Base-by-base conservation (phyloP, 2,113 vertebrate genomes). In the Menidia beryllina region DNA sequence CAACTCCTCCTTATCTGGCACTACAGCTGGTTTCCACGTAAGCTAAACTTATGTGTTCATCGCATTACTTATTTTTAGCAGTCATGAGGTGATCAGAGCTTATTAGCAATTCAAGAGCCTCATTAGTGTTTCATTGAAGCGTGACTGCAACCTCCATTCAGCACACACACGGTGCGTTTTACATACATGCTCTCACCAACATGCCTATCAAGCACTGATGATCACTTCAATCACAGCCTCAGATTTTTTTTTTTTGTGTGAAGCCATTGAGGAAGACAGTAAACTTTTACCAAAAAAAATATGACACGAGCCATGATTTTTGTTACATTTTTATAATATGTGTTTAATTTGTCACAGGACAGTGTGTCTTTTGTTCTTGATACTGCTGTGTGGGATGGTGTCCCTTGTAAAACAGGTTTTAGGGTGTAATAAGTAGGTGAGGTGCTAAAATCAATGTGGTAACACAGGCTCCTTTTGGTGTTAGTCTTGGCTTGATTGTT, bases 371-470 rank as follows among this genome's bases (percentile, higher is more conserved):
- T 73, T 83, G 79, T 79, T 76, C 66, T 60, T 58, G 7, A 30
- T 30, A 49, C 27, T 62, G 69, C 53, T 85, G 81, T 68, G 67
- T 30, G 49, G 77, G 70, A 75, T 83, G 79, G 84, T 75, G 59
- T 53, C 66, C 55, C 87, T 82, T 82, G 87, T 74, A 63, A 69
- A 88, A 90, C 89, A 72, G 85, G 85, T 89, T 88, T 86, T 79
- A 64, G 79, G 83, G 83, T 86, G 7, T 77, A 61, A 81, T 73
- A 67, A 78, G 56, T 72, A 80, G 79, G 85, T 78, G 74, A 87
- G 65, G 79, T 56, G 43, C 51, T 81, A 50, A 77, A 83, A 66
- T 83, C 19, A 69, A 79, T 67, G 65, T 25, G 26, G 27, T 64
- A 70, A 68, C 65, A 63, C 41, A 73, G 51, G 50, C 45, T 27